Evolutionary conservation across 2,797 vertebrate species (phyloP).

Genomic region (Bradypodion ventrale): DNA sequence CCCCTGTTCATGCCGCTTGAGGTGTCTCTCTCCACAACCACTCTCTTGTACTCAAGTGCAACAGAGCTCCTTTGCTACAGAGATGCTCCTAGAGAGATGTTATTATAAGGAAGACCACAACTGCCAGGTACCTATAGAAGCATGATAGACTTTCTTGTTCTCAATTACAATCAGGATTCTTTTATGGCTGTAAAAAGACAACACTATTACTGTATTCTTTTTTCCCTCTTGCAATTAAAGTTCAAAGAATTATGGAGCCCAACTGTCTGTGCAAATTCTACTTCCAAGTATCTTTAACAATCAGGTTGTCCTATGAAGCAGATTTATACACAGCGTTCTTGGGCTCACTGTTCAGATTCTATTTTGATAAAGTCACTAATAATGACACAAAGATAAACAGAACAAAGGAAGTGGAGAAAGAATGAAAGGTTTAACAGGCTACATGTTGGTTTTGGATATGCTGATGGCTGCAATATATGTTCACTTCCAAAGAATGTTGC

Average conservation of each 20-base stretch:
- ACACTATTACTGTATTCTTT: background rate
- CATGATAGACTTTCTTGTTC: background rate
- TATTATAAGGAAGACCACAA: background rate
- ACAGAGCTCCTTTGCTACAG: background rate
- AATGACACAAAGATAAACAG: background rate
- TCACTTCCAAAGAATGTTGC: constrained; percentile 19
- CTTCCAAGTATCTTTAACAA: no score
- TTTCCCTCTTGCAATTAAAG: background rate
- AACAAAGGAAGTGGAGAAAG: background rate
- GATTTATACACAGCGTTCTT: constrained; percentile 27
- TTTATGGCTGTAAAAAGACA: background rate
- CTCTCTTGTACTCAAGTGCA: background rate
- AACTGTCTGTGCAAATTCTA: background rate
- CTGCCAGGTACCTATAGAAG: background rate
- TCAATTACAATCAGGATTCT: background rate
- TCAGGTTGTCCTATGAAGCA: constrained; percentile 31
- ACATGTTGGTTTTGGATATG: constrained; percentile 33
- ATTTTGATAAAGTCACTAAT: constrained; percentile 12
- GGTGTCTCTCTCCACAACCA: background rate
- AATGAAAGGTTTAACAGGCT: constrained; percentile 35
- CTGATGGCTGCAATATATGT: constrained; percentile 9
- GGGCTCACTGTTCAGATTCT: background rate
- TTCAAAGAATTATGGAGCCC: constrained; percentile 30
- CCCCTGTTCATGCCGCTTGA: background rate
- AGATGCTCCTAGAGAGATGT: background rate